A percentile compares a stretch with the other conserved stretches of the same genome.
These are phyloP conservation scores for Sebastes diploproa DNA, from an alignment of 2,797 vertebrate genomes.

Conservation along the genomic window DNA sequence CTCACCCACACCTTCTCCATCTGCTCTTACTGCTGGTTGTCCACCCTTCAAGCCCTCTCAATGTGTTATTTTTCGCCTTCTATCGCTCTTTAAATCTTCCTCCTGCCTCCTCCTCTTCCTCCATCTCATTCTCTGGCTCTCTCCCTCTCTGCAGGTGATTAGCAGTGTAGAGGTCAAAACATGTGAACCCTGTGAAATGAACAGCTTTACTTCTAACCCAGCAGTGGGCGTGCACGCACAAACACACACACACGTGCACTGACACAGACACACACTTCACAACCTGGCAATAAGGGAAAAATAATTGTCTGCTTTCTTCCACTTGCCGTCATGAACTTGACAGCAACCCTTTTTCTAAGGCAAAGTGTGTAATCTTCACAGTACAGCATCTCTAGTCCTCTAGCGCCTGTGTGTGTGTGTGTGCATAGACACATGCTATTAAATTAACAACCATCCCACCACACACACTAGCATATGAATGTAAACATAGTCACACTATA, in stretches of 20 bases:
- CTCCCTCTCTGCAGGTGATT: slow-evolving; percentile 52
- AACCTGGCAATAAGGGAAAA: slow-evolving; percentile 5
- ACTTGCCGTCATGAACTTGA: slow-evolving; percentile 22
- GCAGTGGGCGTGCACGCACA: background rate
- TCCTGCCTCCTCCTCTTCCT: slow-evolving; percentile 18
- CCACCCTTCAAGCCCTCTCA: slow-evolving; percentile 26
- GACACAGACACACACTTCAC: background rate
- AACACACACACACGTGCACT: background rate
- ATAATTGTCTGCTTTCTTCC: slow-evolving; percentile 20
- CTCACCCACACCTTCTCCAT: slow-evolving; percentile 19
- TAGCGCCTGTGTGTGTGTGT: background rate
- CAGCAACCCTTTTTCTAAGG: background rate
- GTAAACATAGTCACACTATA: background rate
- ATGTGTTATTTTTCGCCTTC: background rate
- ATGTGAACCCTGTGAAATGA: slow-evolving; percentile 49
- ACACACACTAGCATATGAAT: background rate
- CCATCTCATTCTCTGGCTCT: slow-evolving; percentile 39
- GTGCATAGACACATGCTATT: background rate
- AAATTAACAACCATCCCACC: background rate
- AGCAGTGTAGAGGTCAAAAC: slow-evolving; percentile 56
- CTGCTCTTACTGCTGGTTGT: slow-evolving; percentile 9
- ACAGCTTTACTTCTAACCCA: slow-evolving; percentile 36
- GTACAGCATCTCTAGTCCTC: background rate
- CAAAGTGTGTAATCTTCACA: background rate
- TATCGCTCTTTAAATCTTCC: slow-evolving; percentile 30